These are phyloP conservation scores for Sander vitreus DNA, from an alignment of 2,113 vertebrate genomes.

Conservation along the genomic window DNA sequence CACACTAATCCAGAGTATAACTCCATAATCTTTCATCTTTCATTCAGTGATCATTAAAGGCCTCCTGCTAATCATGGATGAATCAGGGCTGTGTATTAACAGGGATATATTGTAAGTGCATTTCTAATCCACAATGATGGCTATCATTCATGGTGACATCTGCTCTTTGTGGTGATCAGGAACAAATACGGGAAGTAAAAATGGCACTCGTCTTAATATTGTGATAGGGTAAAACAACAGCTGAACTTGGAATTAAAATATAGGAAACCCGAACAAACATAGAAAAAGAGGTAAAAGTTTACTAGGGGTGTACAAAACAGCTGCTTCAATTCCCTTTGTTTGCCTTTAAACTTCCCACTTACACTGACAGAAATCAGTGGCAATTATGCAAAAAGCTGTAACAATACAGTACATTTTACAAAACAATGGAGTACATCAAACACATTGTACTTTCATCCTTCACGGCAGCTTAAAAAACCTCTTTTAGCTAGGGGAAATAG, in stretches of 20 bases:
- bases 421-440: slow-evolving; percentile 48
- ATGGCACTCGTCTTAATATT: not conserved
- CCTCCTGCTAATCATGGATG: slow-evolving; percentile 56
- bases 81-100: slow-evolving; percentile 44
- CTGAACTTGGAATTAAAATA: not conserved
- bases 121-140: slow-evolving; percentile 53
- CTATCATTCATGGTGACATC: slow-evolving; percentile 41
- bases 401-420: slow-evolving; percentile 5
- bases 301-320: not conserved
- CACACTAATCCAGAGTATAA: slow-evolving; percentile 39
- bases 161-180: slow-evolving; percentile 44
- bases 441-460: slow-evolving; percentile 32
- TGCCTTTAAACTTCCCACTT: slow-evolving; percentile 21
- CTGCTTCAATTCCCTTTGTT: not conserved
- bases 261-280: not conserved
- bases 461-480: slow-evolving; percentile 1
- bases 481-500: slow-evolving; percentile 44
- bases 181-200: slow-evolving; percentile 35
- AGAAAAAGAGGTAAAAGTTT: not conserved
- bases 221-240: not conserved
- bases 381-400: slow-evolving; percentile 40
- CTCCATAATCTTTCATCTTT: slow-evolving; percentile 49
- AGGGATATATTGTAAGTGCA: slow-evolving; percentile 45
- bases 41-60: slow-evolving; percentile 38
- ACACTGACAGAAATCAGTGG: not conserved